Base-by-base conservation (phyloP, 2,888 invertebrate genomes). In the Heteromurus nitidus region DNA sequence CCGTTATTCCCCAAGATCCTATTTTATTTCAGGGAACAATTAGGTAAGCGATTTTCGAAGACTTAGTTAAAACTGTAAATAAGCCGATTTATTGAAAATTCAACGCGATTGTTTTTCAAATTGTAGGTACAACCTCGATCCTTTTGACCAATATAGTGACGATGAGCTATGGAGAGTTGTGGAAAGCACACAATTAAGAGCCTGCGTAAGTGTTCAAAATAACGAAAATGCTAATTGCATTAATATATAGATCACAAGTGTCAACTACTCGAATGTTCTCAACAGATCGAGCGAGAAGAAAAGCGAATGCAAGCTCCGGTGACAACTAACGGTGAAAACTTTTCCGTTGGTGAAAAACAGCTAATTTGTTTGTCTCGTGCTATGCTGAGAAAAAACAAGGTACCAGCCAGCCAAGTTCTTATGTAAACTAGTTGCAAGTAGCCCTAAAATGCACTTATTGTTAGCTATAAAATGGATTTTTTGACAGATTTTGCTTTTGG, bases 401-500 rank as follows among this genome's bases (percentile, higher is more conserved):
- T 87, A 85, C 72, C 47, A 28, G 24, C 30, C n/a, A n/a, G n/a
- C n/a, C n/a, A 36, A 47, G n/a, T 36, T 9, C 13, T 36, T 36
- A 13, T 36, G 5, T 36, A 9, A 36, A 47, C n/a, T 47, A 47
- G n/a, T 47, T 47, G 11, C n/a, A 9, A 13, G 5, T 36, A 47
- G n/a, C 11, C 3, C 30, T 62, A n/a, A 30, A 62, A 26, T 28
- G 13, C 24, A 50, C 50, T 67, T 16, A n/a, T n/a, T 36, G 36
- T 36, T 36, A 47, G n/a, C 11, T 11, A 28, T 62, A n/a, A 30
- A 62, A 26, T 28, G 13, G 44, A 50, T 67, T 67, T 16, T 50
- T 20, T 42, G 30, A 36, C 30, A 89, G 88, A 89, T 91, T 30
- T 87, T 91, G 18, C 87, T 91, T 16, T 87, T 91, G 75, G 91